phyloP scores from a whole-genome alignment of 1,140 invertebrate species.

The Oncopeltus fasciatus region DNA sequence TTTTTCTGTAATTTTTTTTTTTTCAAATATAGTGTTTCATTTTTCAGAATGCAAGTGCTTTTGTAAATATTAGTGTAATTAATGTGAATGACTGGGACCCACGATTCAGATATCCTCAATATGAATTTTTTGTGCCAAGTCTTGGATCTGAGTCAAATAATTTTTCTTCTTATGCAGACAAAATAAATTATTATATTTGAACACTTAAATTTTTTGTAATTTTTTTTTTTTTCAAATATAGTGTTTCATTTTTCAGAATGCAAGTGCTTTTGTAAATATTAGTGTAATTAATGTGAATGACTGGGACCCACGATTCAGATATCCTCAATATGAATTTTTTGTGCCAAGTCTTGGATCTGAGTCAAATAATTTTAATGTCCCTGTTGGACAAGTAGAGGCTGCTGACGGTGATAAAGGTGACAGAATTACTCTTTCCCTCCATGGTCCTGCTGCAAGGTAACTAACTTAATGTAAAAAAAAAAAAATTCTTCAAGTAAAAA shows the following conservation, averaged over 20 bases:
- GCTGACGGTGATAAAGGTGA: slow-evolving; percentile 73
- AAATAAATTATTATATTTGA: no score
- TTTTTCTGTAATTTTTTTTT: no score
- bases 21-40: no score
- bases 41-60: slow-evolving; percentile 58
- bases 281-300: slow-evolving; percentile 79
- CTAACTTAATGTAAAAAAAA: neutral
- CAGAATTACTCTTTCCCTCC: slow-evolving; percentile 47
- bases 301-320: slow-evolving; percentile 78
- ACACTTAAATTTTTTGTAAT: no score
- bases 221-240: no score
- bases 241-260: slow-evolving; percentile 56
- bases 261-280: slow-evolving; percentile 57
- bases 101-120: slow-evolving; percentile 69
- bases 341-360: slow-evolving; percentile 33
- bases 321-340: slow-evolving; percentile 73
- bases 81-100: slow-evolving; percentile 90
- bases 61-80: slow-evolving; percentile 62
- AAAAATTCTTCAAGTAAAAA: no score
- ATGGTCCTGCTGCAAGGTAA: slow-evolving; percentile 54
- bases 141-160: slow-evolving; percentile 39
- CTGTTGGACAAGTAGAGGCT: slow-evolving; percentile 35
- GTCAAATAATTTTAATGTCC: slow-evolving; percentile 49
- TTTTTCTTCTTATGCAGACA: no score
- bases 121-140: slow-evolving; percentile 59